A percentile compares a stretch with the other conserved stretches of the same genome.
phyloP scores from a whole-genome alignment of 2,888 invertebrate species.

The Leucoma salicis region DNA sequence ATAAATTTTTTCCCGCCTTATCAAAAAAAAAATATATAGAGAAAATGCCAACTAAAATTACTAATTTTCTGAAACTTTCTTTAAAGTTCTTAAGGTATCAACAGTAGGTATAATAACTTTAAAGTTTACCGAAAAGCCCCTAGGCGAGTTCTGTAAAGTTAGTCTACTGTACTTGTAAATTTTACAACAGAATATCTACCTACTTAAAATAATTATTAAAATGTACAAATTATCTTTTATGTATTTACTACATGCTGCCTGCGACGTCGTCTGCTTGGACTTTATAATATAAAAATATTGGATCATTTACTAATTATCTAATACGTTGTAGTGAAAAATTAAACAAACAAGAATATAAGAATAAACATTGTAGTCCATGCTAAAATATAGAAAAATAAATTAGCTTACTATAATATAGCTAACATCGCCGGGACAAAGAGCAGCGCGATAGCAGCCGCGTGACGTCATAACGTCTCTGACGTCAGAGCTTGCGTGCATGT shows the following conservation, averaged over 20 bases:
- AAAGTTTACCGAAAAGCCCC: conserved; percentile 1
- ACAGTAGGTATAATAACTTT: background rate
- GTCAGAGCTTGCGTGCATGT: conserved; percentile 73
- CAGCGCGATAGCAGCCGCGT: conserved; percentile 45
- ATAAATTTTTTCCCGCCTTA: no score
- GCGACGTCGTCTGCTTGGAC: no score
- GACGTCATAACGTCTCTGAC: conserved; percentile 68
- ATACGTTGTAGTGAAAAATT: no score
- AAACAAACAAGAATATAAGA: conserved; percentile 30
- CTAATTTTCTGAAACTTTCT: no score
- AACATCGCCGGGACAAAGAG: conserved; percentile 50
- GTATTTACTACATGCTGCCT: no score
- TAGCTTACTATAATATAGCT: conserved; percentile 36
- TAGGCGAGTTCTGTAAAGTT: background rate
- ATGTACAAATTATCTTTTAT: no score
- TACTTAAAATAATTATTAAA: background rate
- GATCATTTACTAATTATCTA: no score
- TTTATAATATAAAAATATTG: no score
- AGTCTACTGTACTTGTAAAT: background rate
- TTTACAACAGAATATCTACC: background rate
- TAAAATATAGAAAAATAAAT: no score
- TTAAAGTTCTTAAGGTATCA: background rate
- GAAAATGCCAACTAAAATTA: no score
- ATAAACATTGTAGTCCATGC: no score
- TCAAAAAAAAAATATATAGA: no score